Base-by-base conservation (phyloP, 1,140 invertebrate genomes). In the Papilio xuthus region DNA sequence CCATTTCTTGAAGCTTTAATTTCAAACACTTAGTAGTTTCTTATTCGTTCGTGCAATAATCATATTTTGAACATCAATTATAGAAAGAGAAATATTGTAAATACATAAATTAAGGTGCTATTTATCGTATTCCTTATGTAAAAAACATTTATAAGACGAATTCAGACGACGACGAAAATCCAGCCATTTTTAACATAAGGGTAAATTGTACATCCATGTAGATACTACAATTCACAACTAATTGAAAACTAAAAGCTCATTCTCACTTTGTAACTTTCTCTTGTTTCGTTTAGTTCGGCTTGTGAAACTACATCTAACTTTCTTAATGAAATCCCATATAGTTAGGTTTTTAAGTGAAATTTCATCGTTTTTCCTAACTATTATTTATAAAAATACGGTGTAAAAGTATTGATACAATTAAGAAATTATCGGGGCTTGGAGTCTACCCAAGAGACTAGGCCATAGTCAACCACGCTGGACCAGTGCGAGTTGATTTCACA, bases 1-100 rank as follows among this genome's bases (percentile, higher is more conserved):
- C 23, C 23, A 73, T 73, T 32, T 73, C 71, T 73, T 73, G 41
- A n/a, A n/a, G 71, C 44, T 50, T 44, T 42, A 73, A 73, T 73
- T 53, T 73, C 71, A 32, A 41, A 32, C 41, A 73, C 8, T 42
- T 10, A 73, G 9, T 23, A 73, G 15, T 28, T 26, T 1, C 42
- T 47, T 47, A 50, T 47, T 50, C 26, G 2, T 42, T 10, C 37
- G 13, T 37, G 7, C n/a, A 37, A 37, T 37, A 37, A 37, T 6
- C 2, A 37, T 37, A 37, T 37, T 37, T 37, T 37, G 4, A 37
- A 0, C 0, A 37, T 37, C n/a, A 37, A 37, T 32, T 2, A 32
- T 32, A 32, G 32, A 32, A 32, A 32, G 32, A 32, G 2, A 32
- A 32, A 32, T 32, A 32, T 32, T 32, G 32, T 32, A 32, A 20